These are phyloP conservation scores for Larimichthys polyactis DNA, from an alignment of 2,113 vertebrate genomes.

Conservation along the genomic window DNA sequence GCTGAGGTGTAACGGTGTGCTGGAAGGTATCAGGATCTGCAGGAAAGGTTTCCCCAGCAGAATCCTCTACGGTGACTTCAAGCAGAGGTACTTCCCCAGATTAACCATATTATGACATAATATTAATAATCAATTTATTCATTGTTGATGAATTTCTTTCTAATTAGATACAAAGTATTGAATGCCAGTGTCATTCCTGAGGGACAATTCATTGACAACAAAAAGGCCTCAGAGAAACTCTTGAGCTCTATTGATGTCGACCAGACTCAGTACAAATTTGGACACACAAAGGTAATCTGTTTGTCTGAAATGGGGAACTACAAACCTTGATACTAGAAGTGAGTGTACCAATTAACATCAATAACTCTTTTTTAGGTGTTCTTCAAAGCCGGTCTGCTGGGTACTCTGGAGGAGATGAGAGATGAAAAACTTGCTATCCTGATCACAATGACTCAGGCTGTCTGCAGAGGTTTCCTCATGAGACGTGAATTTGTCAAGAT, in stretches of 20 bases:
- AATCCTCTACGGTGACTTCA: constrained; percentile 93
- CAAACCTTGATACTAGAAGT: neutral
- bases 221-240: constrained; percentile 91
- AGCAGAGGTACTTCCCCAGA: constrained; percentile 85
- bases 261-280: constrained; percentile 91
- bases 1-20: constrained; percentile 91
- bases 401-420: constrained; percentile 94
- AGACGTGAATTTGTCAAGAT: constrained; percentile 84
- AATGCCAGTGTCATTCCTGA: constrained; percentile 90
- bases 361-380: constrained; percentile 86
- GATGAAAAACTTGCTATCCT: constrained; percentile 91
- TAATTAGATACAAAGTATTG: constrained; percentile 81
- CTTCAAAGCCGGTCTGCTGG: constrained; percentile 95
- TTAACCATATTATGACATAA: no score
- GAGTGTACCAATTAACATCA: neutral
- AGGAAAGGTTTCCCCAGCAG: constrained; percentile 96
- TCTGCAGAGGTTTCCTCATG: constrained; percentile 81
- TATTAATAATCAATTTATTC: neutral
- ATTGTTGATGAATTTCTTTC: neutral
- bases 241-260: constrained; percentile 90
- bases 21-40: constrained; percentile 95
- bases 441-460: constrained; percentile 84
- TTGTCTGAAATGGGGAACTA: neutral
- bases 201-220: constrained; percentile 91
- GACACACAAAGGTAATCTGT: constrained; percentile 89